phyloP scores from a whole-genome alignment of 2,797 vertebrate species.

The Xenentodon cancila region DNA sequence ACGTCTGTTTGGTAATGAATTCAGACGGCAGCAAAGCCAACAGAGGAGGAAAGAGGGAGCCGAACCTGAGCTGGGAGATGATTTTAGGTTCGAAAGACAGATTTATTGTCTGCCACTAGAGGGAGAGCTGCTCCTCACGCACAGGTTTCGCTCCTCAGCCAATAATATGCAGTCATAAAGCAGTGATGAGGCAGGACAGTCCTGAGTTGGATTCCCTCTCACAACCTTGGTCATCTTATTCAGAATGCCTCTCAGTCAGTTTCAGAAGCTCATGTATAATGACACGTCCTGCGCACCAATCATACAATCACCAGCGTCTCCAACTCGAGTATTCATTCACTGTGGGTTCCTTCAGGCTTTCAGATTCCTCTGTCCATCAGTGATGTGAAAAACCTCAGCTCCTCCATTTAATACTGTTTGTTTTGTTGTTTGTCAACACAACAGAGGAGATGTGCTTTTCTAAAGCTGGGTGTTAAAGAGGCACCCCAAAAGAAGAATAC shows the following conservation, averaged over 20 bases:
- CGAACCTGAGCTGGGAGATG: slow-evolving; percentile 41
- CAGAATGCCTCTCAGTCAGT: slow-evolving; percentile 54
- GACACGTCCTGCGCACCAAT: slow-evolving; percentile 68
- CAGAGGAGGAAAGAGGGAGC: slow-evolving; percentile 29
- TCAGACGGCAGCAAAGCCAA: slow-evolving; percentile 39
- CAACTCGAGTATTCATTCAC: slow-evolving; percentile 74
- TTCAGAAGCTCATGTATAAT: slow-evolving; percentile 70
- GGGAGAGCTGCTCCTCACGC: slow-evolving; percentile 73
- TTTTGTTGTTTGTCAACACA: slow-evolving; percentile 89
- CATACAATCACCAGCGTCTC: slow-evolving; percentile 70
- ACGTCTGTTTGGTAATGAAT: slow-evolving; percentile 45
- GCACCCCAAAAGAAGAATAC: slow-evolving; percentile 83
- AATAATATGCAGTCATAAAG: slow-evolving; percentile 67
- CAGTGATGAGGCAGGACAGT: slow-evolving; percentile 66
- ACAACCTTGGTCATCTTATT: slow-evolving; percentile 63
- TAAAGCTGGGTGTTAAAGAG: slow-evolving; percentile 85
- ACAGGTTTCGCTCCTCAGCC: slow-evolving; percentile 40
- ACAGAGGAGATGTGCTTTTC: slow-evolving; percentile 86
- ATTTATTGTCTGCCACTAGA: slow-evolving; percentile 76
- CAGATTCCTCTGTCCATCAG: slow-evolving; percentile 78
- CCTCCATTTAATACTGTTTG: slow-evolving; percentile 85
- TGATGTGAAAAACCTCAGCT: slow-evolving; percentile 76
- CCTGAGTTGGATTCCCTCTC: slow-evolving; percentile 62
- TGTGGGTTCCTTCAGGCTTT: slow-evolving; percentile 63
- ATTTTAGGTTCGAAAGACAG: slow-evolving; percentile 34